Percentiles rank a stretch among this genome's conserved stretches.
Evolutionary conservation across 2,797 vertebrate species (phyloP).

Genomic region (Sebastes dallii): DNA sequence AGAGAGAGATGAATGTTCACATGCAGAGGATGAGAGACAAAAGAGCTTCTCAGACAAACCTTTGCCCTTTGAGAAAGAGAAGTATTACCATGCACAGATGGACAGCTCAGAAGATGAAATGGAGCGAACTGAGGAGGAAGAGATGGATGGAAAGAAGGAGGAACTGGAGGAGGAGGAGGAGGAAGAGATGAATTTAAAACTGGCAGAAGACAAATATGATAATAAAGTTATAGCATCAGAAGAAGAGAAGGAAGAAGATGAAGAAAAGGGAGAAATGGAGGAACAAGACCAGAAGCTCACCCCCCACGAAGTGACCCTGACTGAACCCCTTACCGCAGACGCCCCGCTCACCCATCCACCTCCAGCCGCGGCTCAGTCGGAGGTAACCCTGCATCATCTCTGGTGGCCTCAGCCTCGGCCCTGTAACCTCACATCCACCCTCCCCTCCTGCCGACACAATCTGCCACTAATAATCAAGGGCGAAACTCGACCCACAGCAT

Average conservation of each 20-base stretch:
- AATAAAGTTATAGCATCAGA: background rate
- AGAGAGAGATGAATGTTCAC: conserved; percentile 7
- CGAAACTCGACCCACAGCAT: conserved; percentile 12
- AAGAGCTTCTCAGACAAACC: background rate
- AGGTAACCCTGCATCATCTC: conserved; percentile 80
- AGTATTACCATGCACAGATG: background rate
- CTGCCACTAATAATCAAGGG: conserved; percentile 45
- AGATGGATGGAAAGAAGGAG: background rate
- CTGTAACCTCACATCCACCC: conserved; percentile 39
- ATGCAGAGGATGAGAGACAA: background rate
- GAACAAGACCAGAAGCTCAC: background rate
- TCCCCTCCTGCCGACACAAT: conserved; percentile 38
- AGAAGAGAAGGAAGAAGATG: background rate
- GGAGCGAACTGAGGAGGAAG: background rate
- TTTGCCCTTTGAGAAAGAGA: conserved; percentile 36
- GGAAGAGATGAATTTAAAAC: conserved; percentile 1
- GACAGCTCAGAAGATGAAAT: conserved; percentile 43
- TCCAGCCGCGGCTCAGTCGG: conserved; percentile 80
- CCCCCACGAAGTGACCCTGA: background rate
- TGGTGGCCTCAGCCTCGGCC: conserved; percentile 5
- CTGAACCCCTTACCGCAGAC: conserved; percentile 3
- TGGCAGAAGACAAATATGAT: background rate
- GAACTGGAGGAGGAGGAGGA: conserved; percentile 2
- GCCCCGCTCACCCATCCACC: conserved; percentile 37
- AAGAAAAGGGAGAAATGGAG: background rate